A percentile compares a stretch with the other conserved stretches of the same genome.
phyloP scores from a whole-genome alignment of 2,113 vertebrate species.

The Bos javanicus region DNA sequence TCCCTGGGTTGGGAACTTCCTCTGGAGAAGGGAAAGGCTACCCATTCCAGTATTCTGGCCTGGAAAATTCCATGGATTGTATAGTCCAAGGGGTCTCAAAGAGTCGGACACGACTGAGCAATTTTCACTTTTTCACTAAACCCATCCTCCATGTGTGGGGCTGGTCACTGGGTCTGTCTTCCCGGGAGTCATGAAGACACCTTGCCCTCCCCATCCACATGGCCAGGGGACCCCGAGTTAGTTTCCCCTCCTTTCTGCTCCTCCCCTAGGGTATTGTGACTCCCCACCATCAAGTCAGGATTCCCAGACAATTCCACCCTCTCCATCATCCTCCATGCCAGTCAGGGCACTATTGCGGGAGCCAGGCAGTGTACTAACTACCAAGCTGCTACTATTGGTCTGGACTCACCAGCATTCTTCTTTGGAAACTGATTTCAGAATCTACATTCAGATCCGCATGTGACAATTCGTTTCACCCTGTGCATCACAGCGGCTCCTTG shows the following conservation, averaged over 20 bases:
- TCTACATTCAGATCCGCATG: not conserved
- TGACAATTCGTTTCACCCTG: not conserved
- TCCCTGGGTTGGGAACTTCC: not conserved
- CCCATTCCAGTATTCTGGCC: not conserved
- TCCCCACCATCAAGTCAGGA: not conserved
- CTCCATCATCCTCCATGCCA: fast-evolving
- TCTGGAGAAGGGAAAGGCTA: not conserved
- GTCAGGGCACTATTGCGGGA: fast-evolving
- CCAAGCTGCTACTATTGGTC: not conserved
- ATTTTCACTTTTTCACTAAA: not conserved
- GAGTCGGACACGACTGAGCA: not conserved
- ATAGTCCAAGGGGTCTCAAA: not conserved
- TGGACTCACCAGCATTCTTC: not conserved
- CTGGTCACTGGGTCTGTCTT: not conserved
- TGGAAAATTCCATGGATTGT: not conserved
- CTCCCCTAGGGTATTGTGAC: not conserved
- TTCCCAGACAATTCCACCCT: not conserved
- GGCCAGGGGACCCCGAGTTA: fast-evolving
- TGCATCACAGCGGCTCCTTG: fast-evolving
- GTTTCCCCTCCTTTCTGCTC: not conserved
- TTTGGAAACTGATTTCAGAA: not conserved
- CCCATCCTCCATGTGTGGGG: not conserved
- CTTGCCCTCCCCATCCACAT: not conserved
- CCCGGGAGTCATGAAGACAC: not conserved
- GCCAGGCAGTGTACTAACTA: not conserved